Evolutionary conservation across 2,113 vertebrate species (phyloP), one percentile per base, ranked within the genome.

Genomic region (Toxotes jaculatrix): DNA sequence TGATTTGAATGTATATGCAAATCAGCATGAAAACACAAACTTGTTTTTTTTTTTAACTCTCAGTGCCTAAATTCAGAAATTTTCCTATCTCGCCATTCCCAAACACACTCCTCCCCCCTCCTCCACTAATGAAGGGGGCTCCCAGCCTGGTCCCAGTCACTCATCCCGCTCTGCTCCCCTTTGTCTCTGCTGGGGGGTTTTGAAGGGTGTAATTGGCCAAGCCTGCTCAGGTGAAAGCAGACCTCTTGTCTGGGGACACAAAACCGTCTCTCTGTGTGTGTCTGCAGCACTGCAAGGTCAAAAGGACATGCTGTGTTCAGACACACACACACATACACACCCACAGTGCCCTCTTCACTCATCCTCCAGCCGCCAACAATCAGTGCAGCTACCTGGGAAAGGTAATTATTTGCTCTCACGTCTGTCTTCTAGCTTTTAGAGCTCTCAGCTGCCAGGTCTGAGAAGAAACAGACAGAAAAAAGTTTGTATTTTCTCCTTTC

Each of bases 171-270:
- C 67, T 49, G 71, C 83, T 82, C 62, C 66, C 77, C 78, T 94
- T 90, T 93, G 91, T 93, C 83, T 88, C 87, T 38, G 42, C 56
- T 68, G 57, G 45, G 69, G 78, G 27, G 80, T 77, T 3, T 38
- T 62, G 57, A 49, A 73, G 68, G 53, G 42, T 47, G 76, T 92
- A 89, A 92, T 92, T 93, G 89, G 88, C 60, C 10, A 7, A 90
- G 82, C 85, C 90, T 49, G 82, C 74, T 91, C 89, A 89, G 92
- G 91, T 92, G 91, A 94, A 93, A 94, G 93, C 92, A 90, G 90
- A 88, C 90, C 90, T 94, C 89, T 93, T 94, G 91, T 93, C 92
- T 93, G 86, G 85, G 89, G 91, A 93, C 91, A 92, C 85, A 93
- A 93, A 93, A 91, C 90, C 51, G 78, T 88, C 91, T 93, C 92